Evolutionary conservation across 2,113 vertebrate genomes (phyloP).

Genomic region (Poicephalus gulielmi): DNA sequence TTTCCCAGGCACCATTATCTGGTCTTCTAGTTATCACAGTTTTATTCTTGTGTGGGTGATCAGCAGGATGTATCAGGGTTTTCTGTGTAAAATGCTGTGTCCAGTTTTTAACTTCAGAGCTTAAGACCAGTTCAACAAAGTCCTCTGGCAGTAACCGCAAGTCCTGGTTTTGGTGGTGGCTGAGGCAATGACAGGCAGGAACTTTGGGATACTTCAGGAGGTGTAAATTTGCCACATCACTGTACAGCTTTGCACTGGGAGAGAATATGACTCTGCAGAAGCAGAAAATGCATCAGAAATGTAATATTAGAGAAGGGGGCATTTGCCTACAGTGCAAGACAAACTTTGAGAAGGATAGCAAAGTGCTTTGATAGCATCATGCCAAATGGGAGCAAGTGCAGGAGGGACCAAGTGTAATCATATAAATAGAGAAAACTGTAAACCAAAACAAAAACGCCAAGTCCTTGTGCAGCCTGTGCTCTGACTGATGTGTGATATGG

Average conservation of each 20-base stretch:
- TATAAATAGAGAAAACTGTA: neutral
- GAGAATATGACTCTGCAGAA: neutral
- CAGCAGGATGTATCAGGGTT: neutral
- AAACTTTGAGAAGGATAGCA: neutral
- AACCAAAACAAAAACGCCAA: neutral
- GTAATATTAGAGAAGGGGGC: neutral
- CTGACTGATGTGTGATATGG: rapidly evolving
- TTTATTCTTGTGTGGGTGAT: conserved; percentile 2
- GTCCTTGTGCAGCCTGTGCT: neutral
- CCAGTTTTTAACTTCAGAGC: neutral
- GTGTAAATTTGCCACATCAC: neutral
- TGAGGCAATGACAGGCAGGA: neutral
- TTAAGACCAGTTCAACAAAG: neutral
- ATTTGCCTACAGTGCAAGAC: neutral
- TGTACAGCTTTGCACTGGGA: neutral
- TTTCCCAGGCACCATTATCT: conserved; percentile 23
- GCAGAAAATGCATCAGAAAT: neutral
- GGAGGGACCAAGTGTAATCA: neutral
- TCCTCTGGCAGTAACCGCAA: neutral
- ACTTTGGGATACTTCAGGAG: neutral
- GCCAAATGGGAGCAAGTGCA: neutral
- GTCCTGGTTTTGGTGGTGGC: neutral
- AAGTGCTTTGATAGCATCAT: neutral
- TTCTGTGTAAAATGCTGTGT: neutral
- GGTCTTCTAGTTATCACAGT: neutral